Evolutionary conservation across 2,797 vertebrate species (phyloP), one percentile per base, ranked within the genome.

Genomic region (Martes flavigula): DNA sequence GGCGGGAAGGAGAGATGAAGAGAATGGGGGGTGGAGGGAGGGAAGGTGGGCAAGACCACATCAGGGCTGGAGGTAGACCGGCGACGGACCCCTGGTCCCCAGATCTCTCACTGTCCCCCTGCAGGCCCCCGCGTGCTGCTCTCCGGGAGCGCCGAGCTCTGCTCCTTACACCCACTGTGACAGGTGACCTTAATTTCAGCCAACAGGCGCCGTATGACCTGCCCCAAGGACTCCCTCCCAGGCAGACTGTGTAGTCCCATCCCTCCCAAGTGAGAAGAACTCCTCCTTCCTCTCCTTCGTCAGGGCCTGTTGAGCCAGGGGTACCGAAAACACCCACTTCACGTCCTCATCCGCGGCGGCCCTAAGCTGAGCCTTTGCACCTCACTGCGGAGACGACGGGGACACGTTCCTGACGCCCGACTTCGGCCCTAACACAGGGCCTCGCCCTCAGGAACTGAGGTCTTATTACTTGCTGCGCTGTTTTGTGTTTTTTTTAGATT

Each of bases 391-490:
- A 38, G 73, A 32, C 4, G 7, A 17, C 4, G 25, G 62, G 23
- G 43, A 12, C 25, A 25, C 13, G 2, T 38, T 60, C 27, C 58
- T 48, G 51, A 48, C 0, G 0, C 6, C 0, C 1, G 2, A 7
- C 32, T 87, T 51, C 32, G 11, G 43, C 54, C 54, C 1, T 17
- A 15, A 54, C 14, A 51, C 5, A 38, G 10, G 73, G n/a, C 5
- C 11, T 56, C 10, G 15, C 0, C 2, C 1, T 43, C 8, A 2
- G 20, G 21, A 25, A 72, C 14, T 54, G 6, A 8, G 35, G 30
- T 43, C 35, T 64, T 8, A 35, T 2, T 35, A 5, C 12, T 23
- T 56, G 58, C 5, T 43, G 1, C 35, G 25, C 79, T 66, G 23
- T 0, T 25, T 58, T 56, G 3, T 38, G 38, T 0, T 25, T 11